These are phyloP conservation scores for Esperia sulphurella DNA, from an alignment of 2,888 invertebrate genomes.

Conservation along the genomic window DNA sequence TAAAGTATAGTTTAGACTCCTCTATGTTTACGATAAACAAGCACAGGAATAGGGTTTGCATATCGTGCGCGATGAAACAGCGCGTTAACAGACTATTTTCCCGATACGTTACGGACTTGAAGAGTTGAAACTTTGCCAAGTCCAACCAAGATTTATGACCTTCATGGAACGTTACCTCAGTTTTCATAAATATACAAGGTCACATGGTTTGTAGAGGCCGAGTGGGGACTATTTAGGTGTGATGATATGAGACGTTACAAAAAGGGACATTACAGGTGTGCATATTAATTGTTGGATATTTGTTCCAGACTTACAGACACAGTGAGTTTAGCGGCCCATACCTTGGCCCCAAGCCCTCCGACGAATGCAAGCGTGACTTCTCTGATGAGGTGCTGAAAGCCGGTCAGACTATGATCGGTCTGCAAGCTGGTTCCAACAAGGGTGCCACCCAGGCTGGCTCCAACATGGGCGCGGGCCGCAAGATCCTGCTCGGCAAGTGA, in stretches of 20 bases:
- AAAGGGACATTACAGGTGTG: background rate
- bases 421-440: slow-evolving; percentile 97
- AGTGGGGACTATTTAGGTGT: slow-evolving; percentile 29
- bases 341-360: slow-evolving; percentile 96
- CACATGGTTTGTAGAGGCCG: slow-evolving; percentile 40
- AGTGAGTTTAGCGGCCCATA: slow-evolving; percentile 91
- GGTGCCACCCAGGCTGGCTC: slow-evolving; percentile 95
- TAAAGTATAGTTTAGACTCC: slow-evolving; percentile 10
- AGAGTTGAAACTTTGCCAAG: slow-evolving; percentile 63
- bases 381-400: slow-evolving; percentile 93
- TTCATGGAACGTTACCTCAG: slow-evolving; percentile 69
- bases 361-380: slow-evolving; percentile 96
- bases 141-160: slow-evolving; percentile 63
- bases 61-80: slow-evolving; percentile 37
- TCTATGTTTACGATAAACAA: slow-evolving; percentile 20
- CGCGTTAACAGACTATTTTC: slow-evolving; percentile 56
- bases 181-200: slow-evolving; percentile 73
- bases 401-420: slow-evolving; percentile 93
- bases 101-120: slow-evolving; percentile 49
- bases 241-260: background rate
- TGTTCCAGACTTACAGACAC: slow-evolving; percentile 88
- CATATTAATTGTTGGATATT: slow-evolving; percentile 22
- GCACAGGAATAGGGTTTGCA: slow-evolving; percentile 28
- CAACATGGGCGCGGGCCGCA: slow-evolving; percentile 93
- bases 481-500: slow-evolving; percentile 95